phyloP scores from a whole-genome alignment of 2,888 invertebrate species.

The Drosophila aldrichi region DNA sequence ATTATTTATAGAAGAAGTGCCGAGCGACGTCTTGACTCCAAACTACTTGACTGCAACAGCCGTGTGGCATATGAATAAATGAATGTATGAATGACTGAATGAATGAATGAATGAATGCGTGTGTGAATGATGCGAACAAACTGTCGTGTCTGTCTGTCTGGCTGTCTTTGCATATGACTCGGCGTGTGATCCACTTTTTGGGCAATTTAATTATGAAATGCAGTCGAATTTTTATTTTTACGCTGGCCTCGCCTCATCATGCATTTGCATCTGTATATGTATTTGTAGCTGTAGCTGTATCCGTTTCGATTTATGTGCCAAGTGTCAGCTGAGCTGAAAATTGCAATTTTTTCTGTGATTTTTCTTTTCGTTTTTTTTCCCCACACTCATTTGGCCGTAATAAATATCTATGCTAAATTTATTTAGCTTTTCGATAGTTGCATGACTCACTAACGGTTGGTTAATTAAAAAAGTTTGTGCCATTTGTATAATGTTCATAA shows the following conservation, averaged over 20 bases:
- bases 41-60: slow-evolving; percentile 60
- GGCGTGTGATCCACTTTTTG: slow-evolving; percentile 67
- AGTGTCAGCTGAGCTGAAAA: slow-evolving; percentile 67
- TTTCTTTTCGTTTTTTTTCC: neutral
- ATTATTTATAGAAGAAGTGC: slow-evolving; percentile 80
- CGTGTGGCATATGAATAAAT: slow-evolving; percentile 37
- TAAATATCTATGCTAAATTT: slow-evolving; percentile 65
- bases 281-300: slow-evolving; percentile 27
- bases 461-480: slow-evolving; percentile 78
- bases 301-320: slow-evolving; percentile 71
- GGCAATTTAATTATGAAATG: slow-evolving; percentile 77
- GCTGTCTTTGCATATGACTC: slow-evolving; percentile 30
- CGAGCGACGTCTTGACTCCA: slow-evolving; percentile 59
- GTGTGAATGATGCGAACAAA: slow-evolving; percentile 46
- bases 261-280: neutral
- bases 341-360: slow-evolving; percentile 30
- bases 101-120: slow-evolving; percentile 57
- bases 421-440: slow-evolving; percentile 60
- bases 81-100: slow-evolving; percentile 43
- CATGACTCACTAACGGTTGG: slow-evolving; percentile 56
- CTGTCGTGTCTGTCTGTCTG: slow-evolving; percentile 26
- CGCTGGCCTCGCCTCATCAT: slow-evolving; percentile 41
- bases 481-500: slow-evolving; percentile 77
- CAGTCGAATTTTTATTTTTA: slow-evolving; percentile 43
- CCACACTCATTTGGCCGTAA: slow-evolving; percentile 27